Conservation (phyloP, 1,140 invertebrate species). For the Aleiodes sp. region DNA sequence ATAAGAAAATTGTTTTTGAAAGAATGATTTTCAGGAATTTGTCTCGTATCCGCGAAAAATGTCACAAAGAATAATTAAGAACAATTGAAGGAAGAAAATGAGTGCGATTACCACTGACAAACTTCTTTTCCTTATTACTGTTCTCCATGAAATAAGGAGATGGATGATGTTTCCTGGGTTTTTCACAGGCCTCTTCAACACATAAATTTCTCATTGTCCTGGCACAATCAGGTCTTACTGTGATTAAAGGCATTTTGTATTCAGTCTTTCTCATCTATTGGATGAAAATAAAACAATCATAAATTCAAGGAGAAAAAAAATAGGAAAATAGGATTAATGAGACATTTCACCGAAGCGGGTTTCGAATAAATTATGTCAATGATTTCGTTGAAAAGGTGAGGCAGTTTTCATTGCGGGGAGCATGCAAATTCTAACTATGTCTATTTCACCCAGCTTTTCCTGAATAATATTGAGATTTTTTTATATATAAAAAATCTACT, state of each 20-base stretch:
- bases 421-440: no score
- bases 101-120: slow-evolving; percentile 52
- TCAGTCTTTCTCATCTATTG: slow-evolving; percentile 70
- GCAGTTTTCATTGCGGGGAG: no score
- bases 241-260: slow-evolving; percentile 73
- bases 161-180: slow-evolving; percentile 68
- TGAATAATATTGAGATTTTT: no score
- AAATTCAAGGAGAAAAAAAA: background rate
- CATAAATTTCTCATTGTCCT: slow-evolving; percentile 69
- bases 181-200: slow-evolving; percentile 67
- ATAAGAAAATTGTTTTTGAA: background rate
- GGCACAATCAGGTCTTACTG: slow-evolving; percentile 72
- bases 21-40: background rate
- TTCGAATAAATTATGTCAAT: no score
- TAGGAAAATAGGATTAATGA: background rate
- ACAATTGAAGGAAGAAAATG: slow-evolving; percentile 29
- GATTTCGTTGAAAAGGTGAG: no score
- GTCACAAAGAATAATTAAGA: background rate
- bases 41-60: background rate
- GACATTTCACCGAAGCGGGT: no score
- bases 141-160: slow-evolving; percentile 77
- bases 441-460: no score
- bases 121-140: slow-evolving; percentile 71
- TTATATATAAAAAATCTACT: no score
- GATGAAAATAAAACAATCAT: slow-evolving; percentile 23